Conservation (phyloP, 2,888 invertebrate genomes). For the Synergus laeviventris region DNA sequence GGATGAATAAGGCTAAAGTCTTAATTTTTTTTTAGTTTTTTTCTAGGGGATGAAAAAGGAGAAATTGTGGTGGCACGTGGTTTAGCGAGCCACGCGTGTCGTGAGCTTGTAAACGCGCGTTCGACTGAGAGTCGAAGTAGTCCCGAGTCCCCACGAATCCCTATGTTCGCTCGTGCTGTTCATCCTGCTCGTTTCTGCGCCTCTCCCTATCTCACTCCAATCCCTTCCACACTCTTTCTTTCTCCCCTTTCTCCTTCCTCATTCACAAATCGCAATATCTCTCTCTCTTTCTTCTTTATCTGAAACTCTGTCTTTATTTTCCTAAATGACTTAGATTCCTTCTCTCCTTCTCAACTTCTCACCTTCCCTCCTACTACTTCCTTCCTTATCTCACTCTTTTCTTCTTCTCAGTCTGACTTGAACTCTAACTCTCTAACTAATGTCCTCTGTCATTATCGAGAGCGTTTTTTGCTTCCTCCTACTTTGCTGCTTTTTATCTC, state of each 20-base stretch:
- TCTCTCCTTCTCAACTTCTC: slow-evolving; percentile 43
- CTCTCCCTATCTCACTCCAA: slow-evolving; percentile 54
- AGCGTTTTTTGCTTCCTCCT: no score
- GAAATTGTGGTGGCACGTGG: slow-evolving; percentile 50
- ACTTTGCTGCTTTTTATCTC: slow-evolving; percentile 19
- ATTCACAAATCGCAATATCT: slow-evolving; percentile 39
- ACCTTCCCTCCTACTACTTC: not conserved
- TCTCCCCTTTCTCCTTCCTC: slow-evolving; percentile 42
- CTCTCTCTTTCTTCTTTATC: slow-evolving; percentile 39
- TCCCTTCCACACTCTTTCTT: slow-evolving; percentile 56
- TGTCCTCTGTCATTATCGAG: no score
- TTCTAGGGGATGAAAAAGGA: slow-evolving; percentile 14
- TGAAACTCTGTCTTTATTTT: slow-evolving; percentile 37
- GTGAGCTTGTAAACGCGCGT: slow-evolving; percentile 73
- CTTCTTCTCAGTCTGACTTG: slow-evolving; percentile 44
- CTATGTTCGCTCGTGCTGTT: slow-evolving; percentile 53
- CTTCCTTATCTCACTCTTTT: slow-evolving; percentile 41
- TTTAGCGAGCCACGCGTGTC: slow-evolving; percentile 64
- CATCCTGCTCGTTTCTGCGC: slow-evolving; percentile 55
- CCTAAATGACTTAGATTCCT: not conserved
- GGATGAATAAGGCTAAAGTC: not conserved
- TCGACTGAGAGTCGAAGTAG: slow-evolving; percentile 64
- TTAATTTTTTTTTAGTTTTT: not conserved
- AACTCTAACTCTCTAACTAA: slow-evolving; percentile 30
- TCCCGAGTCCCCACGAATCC: slow-evolving; percentile 50